These are phyloP conservation scores for Cichladusa arquata DNA, from an alignment of 2,113 vertebrate species.

Conservation along the genomic window DNA sequence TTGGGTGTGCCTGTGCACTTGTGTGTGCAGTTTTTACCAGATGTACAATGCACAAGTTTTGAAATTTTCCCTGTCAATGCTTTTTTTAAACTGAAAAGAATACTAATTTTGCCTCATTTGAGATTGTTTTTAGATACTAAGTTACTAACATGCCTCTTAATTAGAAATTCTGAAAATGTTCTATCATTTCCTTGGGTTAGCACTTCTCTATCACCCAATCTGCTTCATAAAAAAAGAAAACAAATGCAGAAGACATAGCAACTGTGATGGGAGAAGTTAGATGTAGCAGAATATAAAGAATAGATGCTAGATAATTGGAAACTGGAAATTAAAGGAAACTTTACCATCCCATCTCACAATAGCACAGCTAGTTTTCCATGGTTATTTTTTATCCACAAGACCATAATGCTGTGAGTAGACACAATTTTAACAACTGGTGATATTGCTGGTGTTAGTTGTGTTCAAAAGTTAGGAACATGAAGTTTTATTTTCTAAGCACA, in stretches of 20 bases:
- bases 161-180: neutral
- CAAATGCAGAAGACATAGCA: neutral
- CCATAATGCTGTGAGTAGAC: neutral
- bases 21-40: neutral
- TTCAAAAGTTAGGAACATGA: neutral
- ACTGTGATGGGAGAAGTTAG: neutral
- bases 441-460: neutral
- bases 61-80: neutral
- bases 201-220: neutral
- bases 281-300: neutral
- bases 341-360: neutral
- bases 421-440: neutral
- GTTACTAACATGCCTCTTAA: neutral
- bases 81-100: neutral
- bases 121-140: neutral
- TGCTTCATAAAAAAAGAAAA: neutral
- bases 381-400: neutral
- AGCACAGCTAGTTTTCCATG: neutral
- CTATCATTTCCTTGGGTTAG: neutral
- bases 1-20: neutral
- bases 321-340: neutral
- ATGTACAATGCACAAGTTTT: accelerated
- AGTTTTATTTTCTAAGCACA: neutral
- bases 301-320: neutral
- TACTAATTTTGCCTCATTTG: neutral